phyloP scores from a whole-genome alignment of 2,888 invertebrate genomes.

The Spicauda simplicius region DNA sequence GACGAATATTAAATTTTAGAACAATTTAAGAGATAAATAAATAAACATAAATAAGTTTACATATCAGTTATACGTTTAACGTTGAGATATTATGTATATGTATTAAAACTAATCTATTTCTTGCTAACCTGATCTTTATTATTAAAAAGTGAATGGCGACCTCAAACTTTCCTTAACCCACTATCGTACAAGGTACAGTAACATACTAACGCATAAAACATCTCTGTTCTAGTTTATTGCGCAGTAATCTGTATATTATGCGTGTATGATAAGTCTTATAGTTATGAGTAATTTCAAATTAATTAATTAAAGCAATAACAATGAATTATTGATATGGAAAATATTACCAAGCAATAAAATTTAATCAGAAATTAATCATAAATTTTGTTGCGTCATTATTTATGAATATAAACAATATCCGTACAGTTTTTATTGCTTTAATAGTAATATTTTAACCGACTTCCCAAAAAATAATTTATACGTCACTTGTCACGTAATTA shows the following conservation, averaged over 20 bases:
- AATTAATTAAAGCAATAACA: background rate
- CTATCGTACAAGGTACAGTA: conserved; percentile 27
- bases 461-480: too few species aligned
- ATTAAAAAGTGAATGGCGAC: conserved; percentile 33
- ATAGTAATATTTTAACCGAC: too few species aligned
- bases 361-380: too few species aligned
- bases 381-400: too few species aligned
- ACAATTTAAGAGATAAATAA: background rate
- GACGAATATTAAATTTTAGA: conserved; percentile 11
- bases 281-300: background rate
- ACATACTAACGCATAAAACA: conserved; percentile 28
- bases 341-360: too few species aligned
- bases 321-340: background rate
- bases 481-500: too few species aligned
- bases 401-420: too few species aligned
- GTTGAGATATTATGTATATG: too few species aligned
- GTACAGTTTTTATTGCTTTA: too few species aligned
- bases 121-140: conserved; percentile 22
- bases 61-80: too few species aligned
- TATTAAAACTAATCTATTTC: background rate
- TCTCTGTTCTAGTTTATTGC: conserved; percentile 17
- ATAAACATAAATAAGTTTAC: too few species aligned
- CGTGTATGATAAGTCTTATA: background rate
- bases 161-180: conserved; percentile 35
- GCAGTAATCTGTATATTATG: background rate